Conservation (phyloP, 2,113 vertebrate genomes). For the Scatophagus argus region DNA sequence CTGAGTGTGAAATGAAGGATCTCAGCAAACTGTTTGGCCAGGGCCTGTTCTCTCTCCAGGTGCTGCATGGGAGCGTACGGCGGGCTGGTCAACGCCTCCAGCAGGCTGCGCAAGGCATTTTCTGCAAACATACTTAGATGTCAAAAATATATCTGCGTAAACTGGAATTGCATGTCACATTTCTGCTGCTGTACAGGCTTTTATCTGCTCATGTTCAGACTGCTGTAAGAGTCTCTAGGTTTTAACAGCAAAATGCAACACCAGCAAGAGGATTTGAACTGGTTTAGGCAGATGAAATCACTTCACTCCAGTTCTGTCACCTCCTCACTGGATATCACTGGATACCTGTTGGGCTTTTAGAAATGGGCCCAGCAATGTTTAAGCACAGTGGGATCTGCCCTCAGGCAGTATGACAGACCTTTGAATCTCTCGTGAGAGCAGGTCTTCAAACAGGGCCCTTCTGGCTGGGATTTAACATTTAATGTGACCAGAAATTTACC, state of each 20-base stretch:
- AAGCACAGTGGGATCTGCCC: not conserved
- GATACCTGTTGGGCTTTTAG: conserved; percentile 3
- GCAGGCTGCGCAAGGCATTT: conserved; percentile 90
- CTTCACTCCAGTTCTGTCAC: not conserved
- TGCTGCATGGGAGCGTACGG: conserved; percentile 93
- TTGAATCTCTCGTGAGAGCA: not conserved
- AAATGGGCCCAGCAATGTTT: not conserved
- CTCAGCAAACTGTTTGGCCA: conserved; percentile 94
- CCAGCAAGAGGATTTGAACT: not conserved
- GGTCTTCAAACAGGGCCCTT: not conserved
- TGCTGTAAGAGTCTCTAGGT: conserved; percentile 2
- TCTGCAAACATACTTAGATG: conserved; percentile 75
- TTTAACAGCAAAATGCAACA: conserved; percentile 8
- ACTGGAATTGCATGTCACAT: not conserved
- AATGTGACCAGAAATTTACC: not conserved
- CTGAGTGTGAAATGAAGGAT: conserved; percentile 95
- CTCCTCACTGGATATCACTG: not conserved
- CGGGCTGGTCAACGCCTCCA: conserved; percentile 92
- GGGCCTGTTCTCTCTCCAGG: conserved; percentile 91
- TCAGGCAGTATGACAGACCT: not conserved
- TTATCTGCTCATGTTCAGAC: not conserved
- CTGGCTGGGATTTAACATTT: conserved; percentile 1
- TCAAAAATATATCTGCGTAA: not conserved
- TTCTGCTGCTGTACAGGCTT: not conserved
- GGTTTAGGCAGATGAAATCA: not conserved